Conservation (phyloP, 2,797 vertebrate genomes). For the Pangasius mekongensis region DNA sequence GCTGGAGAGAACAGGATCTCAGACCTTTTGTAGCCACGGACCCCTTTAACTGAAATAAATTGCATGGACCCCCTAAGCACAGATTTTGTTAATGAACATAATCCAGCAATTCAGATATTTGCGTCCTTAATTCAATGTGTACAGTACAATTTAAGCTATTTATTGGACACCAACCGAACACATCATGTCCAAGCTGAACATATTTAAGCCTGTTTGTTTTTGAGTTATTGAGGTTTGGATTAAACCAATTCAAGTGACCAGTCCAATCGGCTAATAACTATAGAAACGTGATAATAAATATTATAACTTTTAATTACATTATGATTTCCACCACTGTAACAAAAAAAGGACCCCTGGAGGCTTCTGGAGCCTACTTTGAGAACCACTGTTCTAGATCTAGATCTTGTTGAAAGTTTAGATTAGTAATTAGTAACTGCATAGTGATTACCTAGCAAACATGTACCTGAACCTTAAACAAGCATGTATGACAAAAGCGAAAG, state of each 20-base stretch:
- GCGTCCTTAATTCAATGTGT: not conserved
- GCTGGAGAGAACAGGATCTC: not conserved
- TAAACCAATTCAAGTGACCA: not conserved
- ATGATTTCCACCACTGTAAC: not conserved
- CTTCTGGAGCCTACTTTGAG: not conserved
- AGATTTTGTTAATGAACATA: not conserved
- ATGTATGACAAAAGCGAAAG: slow-evolving; percentile 25
- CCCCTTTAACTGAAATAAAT: not conserved
- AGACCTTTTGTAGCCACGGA: not conserved
- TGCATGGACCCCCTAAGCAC: no score
- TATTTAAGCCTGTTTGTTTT: not conserved
- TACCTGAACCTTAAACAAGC: slow-evolving; percentile 38
- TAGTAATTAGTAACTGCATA: slow-evolving; percentile 11
- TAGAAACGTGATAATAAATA: not conserved
- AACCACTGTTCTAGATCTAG: not conserved
- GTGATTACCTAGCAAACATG: slow-evolving; percentile 30
- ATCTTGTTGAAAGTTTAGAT: not conserved
- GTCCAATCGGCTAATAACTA: not conserved
- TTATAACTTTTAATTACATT: not conserved
- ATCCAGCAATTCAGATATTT: not conserved
- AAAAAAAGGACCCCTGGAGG: not conserved
- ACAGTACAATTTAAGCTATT: not conserved
- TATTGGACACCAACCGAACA: not conserved
- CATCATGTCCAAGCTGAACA: not conserved
- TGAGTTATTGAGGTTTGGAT: not conserved